These are phyloP conservation scores for Temnothorax ravouxi DNA, from an alignment of 2,888 invertebrate genomes.

Conservation along the genomic window DNA sequence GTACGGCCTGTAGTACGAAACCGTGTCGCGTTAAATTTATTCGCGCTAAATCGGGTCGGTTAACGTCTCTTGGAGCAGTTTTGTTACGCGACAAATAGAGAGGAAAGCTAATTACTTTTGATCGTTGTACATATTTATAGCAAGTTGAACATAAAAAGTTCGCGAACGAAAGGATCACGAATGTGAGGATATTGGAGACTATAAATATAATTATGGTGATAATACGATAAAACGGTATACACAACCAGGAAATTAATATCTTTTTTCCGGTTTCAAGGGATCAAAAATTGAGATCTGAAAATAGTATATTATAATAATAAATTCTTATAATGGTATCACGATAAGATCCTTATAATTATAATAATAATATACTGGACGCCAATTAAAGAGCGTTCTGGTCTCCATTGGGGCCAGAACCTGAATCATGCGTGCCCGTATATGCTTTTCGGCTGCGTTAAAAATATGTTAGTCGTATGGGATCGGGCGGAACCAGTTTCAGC, in stretches of 20 bases:
- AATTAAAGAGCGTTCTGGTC: neutral
- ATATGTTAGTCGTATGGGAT: slow-evolving; percentile 17
- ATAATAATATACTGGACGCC: neutral
- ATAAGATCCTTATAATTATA: neutral
- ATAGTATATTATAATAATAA: slow-evolving; percentile 19
- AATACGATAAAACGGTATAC: neutral
- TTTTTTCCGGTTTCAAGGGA: neutral
- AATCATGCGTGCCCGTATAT: neutral
- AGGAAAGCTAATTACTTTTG: slow-evolving; percentile 19
- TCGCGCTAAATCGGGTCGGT: slow-evolving; percentile 40
- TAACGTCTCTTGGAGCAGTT: slow-evolving; percentile 17
- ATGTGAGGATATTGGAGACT: neutral
- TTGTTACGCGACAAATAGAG: slow-evolving; percentile 10
- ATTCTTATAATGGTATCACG: neutral
- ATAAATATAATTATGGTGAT: neutral
- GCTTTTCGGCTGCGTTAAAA: slow-evolving; percentile 9
- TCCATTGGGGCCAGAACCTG: neutral
- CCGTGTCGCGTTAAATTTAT: slow-evolving; percentile 51
- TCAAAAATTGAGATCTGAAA: neutral
- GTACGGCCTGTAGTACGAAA: slow-evolving; percentile 27
- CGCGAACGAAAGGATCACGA: neutral
- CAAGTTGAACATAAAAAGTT: neutral
- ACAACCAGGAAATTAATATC: neutral
- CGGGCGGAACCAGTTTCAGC: slow-evolving; percentile 27
- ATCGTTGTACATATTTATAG: neutral